A percentile compares a stretch with the other conserved stretches of the same genome.
These are phyloP conservation scores for Heliopora coerulea DNA, from an alignment of 92 coral and sea anemone species.

Conservation along the genomic window DNA sequence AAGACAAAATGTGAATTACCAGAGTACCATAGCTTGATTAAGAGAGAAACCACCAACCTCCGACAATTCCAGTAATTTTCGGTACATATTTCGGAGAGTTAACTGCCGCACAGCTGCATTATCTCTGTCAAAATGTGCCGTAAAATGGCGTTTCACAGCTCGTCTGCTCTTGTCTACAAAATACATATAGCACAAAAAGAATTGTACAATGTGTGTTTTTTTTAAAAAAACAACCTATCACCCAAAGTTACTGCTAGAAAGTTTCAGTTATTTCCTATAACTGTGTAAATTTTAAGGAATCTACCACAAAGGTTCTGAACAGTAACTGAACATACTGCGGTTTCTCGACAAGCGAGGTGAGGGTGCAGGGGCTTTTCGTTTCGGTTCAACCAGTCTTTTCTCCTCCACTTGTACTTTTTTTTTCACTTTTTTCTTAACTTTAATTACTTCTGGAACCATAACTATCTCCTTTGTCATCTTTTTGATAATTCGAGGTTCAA, in stretches of 20 bases:
- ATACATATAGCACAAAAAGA: too few relatives aligned
- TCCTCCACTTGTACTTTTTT: conserved; percentile 73
- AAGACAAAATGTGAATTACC: neutral
- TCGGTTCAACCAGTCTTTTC: conserved; percentile 56
- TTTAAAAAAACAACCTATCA: too few relatives aligned
- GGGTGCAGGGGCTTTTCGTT: conserved; percentile 25
- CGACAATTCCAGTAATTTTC: conserved; percentile 77
- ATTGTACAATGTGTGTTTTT: too few relatives aligned
- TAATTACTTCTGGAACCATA: conserved; percentile 73
- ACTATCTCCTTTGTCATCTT: conserved; percentile 77
- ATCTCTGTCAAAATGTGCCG: conserved; percentile 98
- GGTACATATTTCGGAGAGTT: conserved; percentile 74
- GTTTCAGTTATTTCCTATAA: too few relatives aligned
- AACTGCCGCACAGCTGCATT: conserved; percentile 93
- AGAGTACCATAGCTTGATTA: neutral
- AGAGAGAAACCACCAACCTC: conserved; percentile 46
- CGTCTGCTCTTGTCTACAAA: conserved; percentile 62
- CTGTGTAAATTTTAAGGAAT: too few relatives aligned
- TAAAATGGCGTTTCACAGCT: conserved; percentile 84
- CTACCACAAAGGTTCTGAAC: too few relatives aligned
- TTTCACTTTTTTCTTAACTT: conserved; percentile 76
- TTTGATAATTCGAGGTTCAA: conserved; percentile 78
- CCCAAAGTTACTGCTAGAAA: too few relatives aligned
- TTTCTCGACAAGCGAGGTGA: conserved; percentile 33
- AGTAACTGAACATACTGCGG: conserved; percentile 13